Evolutionary conservation across 2,797 vertebrate genomes (phyloP).

Genomic region (Psittacula derbiana): DNA sequence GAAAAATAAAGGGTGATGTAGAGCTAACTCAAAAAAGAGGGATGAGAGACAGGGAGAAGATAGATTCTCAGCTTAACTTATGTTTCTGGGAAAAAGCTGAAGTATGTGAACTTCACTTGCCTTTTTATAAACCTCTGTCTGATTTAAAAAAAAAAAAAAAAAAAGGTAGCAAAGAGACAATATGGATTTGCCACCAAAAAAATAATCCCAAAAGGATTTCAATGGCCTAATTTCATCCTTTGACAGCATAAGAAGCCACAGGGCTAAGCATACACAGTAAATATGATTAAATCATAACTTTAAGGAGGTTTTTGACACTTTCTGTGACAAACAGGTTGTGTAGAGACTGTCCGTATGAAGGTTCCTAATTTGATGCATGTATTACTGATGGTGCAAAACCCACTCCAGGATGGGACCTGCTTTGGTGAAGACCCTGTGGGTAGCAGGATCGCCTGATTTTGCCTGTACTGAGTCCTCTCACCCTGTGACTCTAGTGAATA

Average conservation of each 20-base stretch:
- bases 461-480: not conserved
- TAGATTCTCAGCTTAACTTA: not conserved
- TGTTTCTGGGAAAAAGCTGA: not conserved
- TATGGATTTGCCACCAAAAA: not conserved
- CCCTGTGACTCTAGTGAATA: fast-evolving
- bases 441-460: not conserved
- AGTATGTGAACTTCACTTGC: not conserved
- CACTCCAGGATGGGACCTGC: not conserved
- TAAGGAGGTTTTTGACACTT: not conserved
- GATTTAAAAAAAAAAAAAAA: not conserved
- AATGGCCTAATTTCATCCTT: not conserved
- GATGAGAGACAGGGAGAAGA: not conserved
- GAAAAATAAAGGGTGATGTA: not conserved
- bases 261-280: not conserved
- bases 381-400: not conserved
- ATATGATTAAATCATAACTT: not conserved
- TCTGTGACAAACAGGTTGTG: not conserved
- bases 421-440: fast-evolving
- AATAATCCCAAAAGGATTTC: not conserved
- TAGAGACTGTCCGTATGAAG: not conserved
- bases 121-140: not conserved
- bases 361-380: fast-evolving
- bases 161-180: not conserved
- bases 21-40: not conserved
- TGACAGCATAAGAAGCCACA: not conserved